These are phyloP conservation scores for Gnathonemus longibarbis DNA, from an alignment of 2,113 vertebrate genomes.

Conservation along the genomic window DNA sequence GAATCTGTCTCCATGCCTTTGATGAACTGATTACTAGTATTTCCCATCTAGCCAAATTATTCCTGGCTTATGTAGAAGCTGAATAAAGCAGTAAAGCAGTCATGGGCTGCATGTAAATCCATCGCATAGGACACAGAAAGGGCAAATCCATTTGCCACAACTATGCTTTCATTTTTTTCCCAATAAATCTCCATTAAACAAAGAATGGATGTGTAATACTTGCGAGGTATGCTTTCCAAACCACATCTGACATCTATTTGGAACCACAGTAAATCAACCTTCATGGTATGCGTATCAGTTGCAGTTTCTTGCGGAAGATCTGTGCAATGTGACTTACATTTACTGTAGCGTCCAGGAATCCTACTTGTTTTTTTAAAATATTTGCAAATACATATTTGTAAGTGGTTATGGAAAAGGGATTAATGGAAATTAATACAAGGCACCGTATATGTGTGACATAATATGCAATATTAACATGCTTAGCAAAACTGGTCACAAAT, in stretches of 20 bases:
- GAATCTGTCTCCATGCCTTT: neutral
- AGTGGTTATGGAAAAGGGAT: neutral
- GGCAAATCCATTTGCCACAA: neutral
- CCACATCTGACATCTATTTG: neutral
- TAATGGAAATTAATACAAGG: neutral
- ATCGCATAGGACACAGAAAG: neutral
- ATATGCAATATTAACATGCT: neutral
- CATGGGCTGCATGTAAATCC: neutral
- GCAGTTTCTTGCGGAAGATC: neutral
- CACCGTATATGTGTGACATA: neutral
- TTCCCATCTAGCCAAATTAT: neutral
- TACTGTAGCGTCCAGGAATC: neutral
- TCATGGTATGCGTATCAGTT: neutral
- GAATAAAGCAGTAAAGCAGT: neutral
- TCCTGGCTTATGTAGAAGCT: neutral
- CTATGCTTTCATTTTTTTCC: neutral
- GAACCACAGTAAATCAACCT: neutral
- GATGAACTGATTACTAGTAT: neutral
- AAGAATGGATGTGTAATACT: conserved; percentile 9
- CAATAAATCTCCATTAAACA: conserved; percentile 13
- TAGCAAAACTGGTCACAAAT: neutral
- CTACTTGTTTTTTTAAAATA: neutral
- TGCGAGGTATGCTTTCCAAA: neutral
- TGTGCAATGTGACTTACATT: neutral
- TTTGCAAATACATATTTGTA: neutral